Evolutionary conservation across 2,888 invertebrate species (phyloP).

Genomic region (Seira musarum): DNA sequence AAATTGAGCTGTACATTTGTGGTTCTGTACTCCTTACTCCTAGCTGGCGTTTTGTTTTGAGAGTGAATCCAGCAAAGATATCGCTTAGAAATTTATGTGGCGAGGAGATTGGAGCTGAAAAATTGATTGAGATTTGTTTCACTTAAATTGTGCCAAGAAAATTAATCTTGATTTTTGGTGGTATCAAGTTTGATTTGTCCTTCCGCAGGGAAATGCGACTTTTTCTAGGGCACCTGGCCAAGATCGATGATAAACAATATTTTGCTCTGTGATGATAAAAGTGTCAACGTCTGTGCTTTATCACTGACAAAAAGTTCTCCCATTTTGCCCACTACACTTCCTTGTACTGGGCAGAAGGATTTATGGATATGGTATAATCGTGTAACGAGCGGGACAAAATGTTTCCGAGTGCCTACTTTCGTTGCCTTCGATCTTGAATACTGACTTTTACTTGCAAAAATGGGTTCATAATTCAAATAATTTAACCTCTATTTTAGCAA

Average conservation of each 20-base stretch:
- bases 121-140: not conserved
- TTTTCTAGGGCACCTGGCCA: slow-evolving; percentile 39
- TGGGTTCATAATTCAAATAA: not conserved
- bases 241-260: slow-evolving; percentile 31
- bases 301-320: not conserved
- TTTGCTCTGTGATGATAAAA: slow-evolving; percentile 36
- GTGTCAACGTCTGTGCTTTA: slow-evolving; percentile 37
- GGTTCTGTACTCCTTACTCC: no score
- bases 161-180: no score
- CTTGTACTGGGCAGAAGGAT: not conserved
- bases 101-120: not conserved
- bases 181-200: not conserved
- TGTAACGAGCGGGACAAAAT: no score
- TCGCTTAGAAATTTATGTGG: not conserved
- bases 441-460: not conserved
- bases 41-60: no score
- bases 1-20: no score
- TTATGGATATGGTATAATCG: not conserved
- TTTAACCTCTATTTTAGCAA: not conserved
- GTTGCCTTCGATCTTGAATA: no score
- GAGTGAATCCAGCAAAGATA: no score
- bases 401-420: no score
- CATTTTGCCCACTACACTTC: not conserved
- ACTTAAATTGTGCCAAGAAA: not conserved
- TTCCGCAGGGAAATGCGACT: not conserved